Evolutionary conservation across 2,113 vertebrate genomes (phyloP), one percentile per base, ranked within the genome.

Genomic region (Ploceus nigricollis): DNA sequence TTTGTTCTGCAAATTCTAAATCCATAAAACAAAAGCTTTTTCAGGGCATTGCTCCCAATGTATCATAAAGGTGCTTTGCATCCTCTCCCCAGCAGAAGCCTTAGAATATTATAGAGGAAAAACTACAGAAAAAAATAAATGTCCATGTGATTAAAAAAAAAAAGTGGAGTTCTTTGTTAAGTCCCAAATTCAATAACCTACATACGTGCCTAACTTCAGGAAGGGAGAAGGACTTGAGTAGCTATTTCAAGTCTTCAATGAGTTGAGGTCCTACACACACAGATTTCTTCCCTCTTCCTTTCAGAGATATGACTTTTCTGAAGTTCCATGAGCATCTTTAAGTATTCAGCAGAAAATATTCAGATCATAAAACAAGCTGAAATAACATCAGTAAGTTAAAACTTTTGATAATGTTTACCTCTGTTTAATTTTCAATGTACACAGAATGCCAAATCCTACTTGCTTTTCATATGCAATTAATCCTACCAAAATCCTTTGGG

Each of bases 341-440:
- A 77, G 22, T 60, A 56, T 37, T 75, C 48, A 71, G 51, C 35
- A 94, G 47, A 68, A 91, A 70, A 39, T 5, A 78, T 42, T 56
- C 65, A 25, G 22, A 77, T 86, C 51, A 93, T 61, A 86, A 76
- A 64, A 44, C 13, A 73, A 92, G 64, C 40, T 68, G 64, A 92
- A 94, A 94, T 56, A 85, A 42, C 58, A 88, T 54, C 78, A 80
- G 17, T 57, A 94, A 83, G 7, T 70, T 83, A 51, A 84, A 94
- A 84, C 22, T 83, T 85, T 71, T 58, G 42, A 60, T 87, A 82
- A 73, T 27, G n/a, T 94, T 94, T 89, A 88, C 53, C 22, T 86
- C 35, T 58, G 39, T 63, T 95, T 94, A 51, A 90, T 90, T 95
- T 93, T 78, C 76, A 81, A 63, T 84, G 64, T 35, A 87, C 79